phyloP scores from a whole-genome alignment of 2,888 invertebrate species.

The Axea sp. region DNA sequence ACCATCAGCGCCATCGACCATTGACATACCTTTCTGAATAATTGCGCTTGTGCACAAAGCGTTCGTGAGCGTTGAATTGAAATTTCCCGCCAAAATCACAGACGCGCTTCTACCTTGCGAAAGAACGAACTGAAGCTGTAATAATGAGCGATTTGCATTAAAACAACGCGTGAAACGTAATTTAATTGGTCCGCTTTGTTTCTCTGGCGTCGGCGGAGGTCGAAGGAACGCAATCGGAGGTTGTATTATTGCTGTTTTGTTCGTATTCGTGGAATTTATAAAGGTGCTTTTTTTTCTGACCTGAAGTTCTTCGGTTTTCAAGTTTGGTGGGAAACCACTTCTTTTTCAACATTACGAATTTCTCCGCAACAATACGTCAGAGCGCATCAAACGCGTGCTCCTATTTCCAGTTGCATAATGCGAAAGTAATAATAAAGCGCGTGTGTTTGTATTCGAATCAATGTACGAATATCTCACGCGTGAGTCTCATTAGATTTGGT shows the following conservation, averaged over 20 bases:
- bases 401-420: conserved; percentile 45
- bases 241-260: too few species aligned
- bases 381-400: conserved; percentile 2
- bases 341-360: not conserved
- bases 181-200: too few species aligned
- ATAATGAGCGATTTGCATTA: too few species aligned
- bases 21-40: not conserved
- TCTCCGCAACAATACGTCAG: not conserved
- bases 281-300: too few species aligned
- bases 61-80: not conserved
- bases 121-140: too few species aligned
- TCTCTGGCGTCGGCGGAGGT: too few species aligned
- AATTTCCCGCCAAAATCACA: conserved; percentile 15
- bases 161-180: too few species aligned
- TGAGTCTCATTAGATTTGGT: conserved; percentile 54
- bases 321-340: too few species aligned
- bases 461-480: conserved; percentile 59
- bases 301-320: too few species aligned
- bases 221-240: too few species aligned
- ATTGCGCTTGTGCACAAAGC: not conserved
- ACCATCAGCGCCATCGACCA: conserved; percentile 19
- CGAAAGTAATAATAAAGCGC: conserved; percentile 60
- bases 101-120: too few species aligned
- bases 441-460: conserved; percentile 46
- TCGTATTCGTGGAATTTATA: too few species aligned